A percentile compares a stretch with the other conserved stretches of the same genome.
These are phyloP conservation scores for Narcine bancroftii DNA, from an alignment of 2,113 vertebrate genomes.

Conservation along the genomic window DNA sequence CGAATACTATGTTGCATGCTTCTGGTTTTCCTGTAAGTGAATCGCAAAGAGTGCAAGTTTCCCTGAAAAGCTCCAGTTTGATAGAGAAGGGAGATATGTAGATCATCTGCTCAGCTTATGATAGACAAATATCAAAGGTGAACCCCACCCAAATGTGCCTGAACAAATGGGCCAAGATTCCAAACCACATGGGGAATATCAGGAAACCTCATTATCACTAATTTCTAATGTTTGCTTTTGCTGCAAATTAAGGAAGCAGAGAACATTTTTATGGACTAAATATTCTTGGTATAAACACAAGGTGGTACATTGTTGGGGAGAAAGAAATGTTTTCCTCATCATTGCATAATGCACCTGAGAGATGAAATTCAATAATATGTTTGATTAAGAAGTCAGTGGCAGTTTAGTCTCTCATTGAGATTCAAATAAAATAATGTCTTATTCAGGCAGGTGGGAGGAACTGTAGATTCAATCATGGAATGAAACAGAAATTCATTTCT, in stretches of 20 bases:
- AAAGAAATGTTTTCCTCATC: not conserved
- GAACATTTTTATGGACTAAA: not conserved
- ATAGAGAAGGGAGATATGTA: too few species aligned
- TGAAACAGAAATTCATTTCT: not conserved
- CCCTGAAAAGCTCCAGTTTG: too few species aligned
- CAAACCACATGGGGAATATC: not conserved
- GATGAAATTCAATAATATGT: not conserved
- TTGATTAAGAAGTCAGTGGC: not conserved
- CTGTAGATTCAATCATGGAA: not conserved
- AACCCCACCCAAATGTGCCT: not conserved
- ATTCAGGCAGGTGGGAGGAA: not conserved
- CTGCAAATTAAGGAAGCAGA: not conserved
- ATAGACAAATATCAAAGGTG: too few species aligned
- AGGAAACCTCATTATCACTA: not conserved
- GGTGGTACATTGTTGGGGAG: not conserved
- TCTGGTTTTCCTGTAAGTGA: too few species aligned
- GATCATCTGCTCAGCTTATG: too few species aligned
- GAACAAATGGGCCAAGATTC: not conserved
- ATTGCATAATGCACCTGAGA: not conserved
- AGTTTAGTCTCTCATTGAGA: not conserved
- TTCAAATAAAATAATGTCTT: not conserved
- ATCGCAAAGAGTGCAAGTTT: too few species aligned
- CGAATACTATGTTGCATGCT: too few species aligned
- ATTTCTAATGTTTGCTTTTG: not conserved
- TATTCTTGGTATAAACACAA: not conserved